Evolutionary conservation across 2,113 vertebrate genomes (phyloP).

Genomic region (Hemicordylus capensis): DNA sequence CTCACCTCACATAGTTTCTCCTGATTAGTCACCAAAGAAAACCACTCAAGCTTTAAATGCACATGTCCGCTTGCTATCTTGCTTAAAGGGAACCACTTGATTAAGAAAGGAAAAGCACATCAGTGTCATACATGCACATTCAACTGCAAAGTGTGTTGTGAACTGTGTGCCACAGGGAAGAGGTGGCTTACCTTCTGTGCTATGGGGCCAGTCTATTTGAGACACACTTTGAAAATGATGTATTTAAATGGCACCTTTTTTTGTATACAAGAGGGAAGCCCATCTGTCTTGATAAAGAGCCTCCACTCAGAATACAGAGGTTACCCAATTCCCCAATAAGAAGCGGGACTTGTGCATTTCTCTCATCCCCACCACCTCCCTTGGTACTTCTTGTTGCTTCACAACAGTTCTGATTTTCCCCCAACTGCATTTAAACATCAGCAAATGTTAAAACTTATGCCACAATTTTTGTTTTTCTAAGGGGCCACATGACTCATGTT

Average conservation of each 20-base stretch:
- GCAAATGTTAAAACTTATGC: not conserved
- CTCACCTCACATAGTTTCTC: conserved; percentile 75
- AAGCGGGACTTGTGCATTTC: not conserved
- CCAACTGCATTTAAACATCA: not conserved
- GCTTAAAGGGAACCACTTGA: conserved; percentile 90
- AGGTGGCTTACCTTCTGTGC: not conserved
- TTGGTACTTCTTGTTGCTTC: not conserved
- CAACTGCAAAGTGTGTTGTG: not conserved
- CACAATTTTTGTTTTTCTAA: no score
- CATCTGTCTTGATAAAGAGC: not conserved
- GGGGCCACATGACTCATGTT: not conserved
- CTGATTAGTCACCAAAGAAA: conserved; percentile 80
- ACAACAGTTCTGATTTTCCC: not conserved
- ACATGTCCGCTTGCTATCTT: conserved; percentile 79
- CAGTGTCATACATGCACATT: not conserved
- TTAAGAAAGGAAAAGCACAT: conserved; percentile 1
- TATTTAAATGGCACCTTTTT: not conserved
- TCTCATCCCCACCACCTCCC: no score
- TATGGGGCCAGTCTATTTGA: not conserved
- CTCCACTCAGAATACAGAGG: not conserved
- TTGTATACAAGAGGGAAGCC: not conserved
- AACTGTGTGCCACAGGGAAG: fast-evolving
- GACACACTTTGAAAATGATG: not conserved
- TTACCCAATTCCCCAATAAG: not conserved
- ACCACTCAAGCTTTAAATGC: conserved; percentile 91